Conservation (phyloP, 2,113 vertebrate genomes). For the Atherinomorus stipes region DNA sequence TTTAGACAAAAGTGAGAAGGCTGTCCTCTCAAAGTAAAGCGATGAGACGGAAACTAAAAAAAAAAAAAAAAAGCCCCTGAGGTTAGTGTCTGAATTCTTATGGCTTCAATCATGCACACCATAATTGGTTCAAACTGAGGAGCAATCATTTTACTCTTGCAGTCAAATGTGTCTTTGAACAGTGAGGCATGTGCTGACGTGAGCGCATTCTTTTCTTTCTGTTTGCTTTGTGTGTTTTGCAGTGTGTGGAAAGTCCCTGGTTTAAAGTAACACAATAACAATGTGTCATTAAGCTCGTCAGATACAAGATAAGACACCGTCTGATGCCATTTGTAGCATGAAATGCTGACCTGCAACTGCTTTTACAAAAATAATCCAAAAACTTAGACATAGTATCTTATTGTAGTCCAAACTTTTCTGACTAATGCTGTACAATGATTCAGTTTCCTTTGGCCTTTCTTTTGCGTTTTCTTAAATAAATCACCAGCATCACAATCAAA, state of each 20-base stretch:
- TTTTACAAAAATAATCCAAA: not conserved
- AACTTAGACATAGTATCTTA: too few species aligned
- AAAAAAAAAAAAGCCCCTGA: conserved; percentile 45
- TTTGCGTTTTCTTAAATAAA: too few species aligned
- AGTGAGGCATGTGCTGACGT: conserved; percentile 69
- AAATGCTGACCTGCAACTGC: not conserved
- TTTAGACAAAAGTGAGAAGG: conserved; percentile 55
- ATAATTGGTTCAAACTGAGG: conserved; percentile 73
- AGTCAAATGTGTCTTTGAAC: conserved; percentile 71
- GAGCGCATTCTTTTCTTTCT: conserved; percentile 67
- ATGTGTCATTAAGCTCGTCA: conserved; percentile 16
- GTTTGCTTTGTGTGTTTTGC: conserved; percentile 29
- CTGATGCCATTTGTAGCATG: not conserved
- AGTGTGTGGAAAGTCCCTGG: conserved; percentile 64
- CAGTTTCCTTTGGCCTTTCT: too few species aligned
- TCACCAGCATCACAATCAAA: too few species aligned
- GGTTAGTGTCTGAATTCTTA: conserved; percentile 56
- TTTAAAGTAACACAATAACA: conserved; percentile 49
- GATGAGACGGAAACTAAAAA: conserved; percentile 40
- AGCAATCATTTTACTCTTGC: conserved; percentile 74
- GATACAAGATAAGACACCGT: conserved; percentile 12
- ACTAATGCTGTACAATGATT: too few species aligned
- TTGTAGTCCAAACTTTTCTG: too few species aligned
- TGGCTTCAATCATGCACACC: conserved; percentile 68
- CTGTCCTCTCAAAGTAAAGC: conserved; percentile 35